Evolutionary conservation across 2,113 vertebrate genomes (phyloP).

Genomic region (Silurus asotus): DNA sequence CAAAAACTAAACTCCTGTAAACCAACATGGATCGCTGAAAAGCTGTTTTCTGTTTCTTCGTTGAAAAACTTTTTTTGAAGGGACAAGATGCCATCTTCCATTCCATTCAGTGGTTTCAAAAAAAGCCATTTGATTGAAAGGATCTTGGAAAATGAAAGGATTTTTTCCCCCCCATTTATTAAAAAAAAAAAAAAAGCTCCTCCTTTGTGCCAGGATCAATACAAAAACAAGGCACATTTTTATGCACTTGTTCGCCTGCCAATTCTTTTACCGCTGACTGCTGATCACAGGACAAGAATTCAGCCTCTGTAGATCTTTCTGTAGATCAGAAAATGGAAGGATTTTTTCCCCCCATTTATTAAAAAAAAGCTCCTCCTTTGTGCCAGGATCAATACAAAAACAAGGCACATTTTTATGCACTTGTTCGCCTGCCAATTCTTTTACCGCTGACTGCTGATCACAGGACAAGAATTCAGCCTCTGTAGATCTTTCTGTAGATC

Average conservation of each 20-base stretch:
- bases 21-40: not conserved
- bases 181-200: not conserved
- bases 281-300: not conserved
- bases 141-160: too few species aligned
- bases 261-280: not conserved
- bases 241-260: not conserved
- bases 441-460: not conserved
- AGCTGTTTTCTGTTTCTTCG: not conserved
- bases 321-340: not conserved
- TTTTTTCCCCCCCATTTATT: slow-evolving; percentile 7
- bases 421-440: not conserved
- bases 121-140: too few species aligned
- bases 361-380: not conserved
- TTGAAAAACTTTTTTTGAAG: too few species aligned
- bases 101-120: too few species aligned
- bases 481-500: not conserved
- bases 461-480: too few species aligned
- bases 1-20: not conserved
- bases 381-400: not conserved
- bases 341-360: slow-evolving; percentile 6
- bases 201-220: not conserved
- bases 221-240: not conserved
- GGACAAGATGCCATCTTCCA: too few species aligned
- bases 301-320: not conserved
- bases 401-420: not conserved